Evolutionary conservation across 2,888 invertebrate species (phyloP).

Genomic region (Isotomurus palustris): DNA sequence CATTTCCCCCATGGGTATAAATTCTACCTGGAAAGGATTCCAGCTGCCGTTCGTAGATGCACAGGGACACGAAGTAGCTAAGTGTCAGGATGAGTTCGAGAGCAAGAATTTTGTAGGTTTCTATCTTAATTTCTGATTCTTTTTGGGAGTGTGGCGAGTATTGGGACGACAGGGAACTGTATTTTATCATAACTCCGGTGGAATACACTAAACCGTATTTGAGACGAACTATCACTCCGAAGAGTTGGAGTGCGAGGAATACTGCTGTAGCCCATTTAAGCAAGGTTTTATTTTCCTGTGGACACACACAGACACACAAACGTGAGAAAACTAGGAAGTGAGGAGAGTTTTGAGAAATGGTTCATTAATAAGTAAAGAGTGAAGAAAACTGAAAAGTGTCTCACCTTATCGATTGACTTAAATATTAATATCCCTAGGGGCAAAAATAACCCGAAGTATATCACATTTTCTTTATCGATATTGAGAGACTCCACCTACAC

Average conservation of each 20-base stretch:
- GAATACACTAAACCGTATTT: constrained; percentile 26
- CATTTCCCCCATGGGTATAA: neutral
- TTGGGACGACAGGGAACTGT: neutral
- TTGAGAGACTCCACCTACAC: constrained; percentile 23
- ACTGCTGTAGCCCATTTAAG: constrained; percentile 24
- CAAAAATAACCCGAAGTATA: constrained; percentile 32
- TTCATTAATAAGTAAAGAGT: neutral
- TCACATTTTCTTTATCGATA: constrained; percentile 25
- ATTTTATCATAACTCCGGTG: neutral
- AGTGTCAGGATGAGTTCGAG: constrained; percentile 16
- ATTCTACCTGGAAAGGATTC: constrained; percentile 10
- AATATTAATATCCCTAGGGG: constrained; percentile 30
- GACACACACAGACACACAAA: neutral
- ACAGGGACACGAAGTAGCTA: constrained; percentile 30
- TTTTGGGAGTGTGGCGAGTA: neutral
- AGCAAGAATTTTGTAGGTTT: constrained; percentile 8
- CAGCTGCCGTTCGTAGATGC: constrained; percentile 24
- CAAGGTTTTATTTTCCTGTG: constrained; percentile 36
- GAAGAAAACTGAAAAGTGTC: neutral
- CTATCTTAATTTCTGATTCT: constrained; percentile 12
- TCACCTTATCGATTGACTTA: constrained; percentile 33
- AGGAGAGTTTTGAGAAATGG: neutral
- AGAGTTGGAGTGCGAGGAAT: constrained; percentile 27
- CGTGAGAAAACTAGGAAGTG: too few species aligned
- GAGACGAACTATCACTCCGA: constrained; percentile 24